phyloP scores from a whole-genome alignment of 2,888 invertebrate genomes.

The Metallyticus violacea region DNA sequence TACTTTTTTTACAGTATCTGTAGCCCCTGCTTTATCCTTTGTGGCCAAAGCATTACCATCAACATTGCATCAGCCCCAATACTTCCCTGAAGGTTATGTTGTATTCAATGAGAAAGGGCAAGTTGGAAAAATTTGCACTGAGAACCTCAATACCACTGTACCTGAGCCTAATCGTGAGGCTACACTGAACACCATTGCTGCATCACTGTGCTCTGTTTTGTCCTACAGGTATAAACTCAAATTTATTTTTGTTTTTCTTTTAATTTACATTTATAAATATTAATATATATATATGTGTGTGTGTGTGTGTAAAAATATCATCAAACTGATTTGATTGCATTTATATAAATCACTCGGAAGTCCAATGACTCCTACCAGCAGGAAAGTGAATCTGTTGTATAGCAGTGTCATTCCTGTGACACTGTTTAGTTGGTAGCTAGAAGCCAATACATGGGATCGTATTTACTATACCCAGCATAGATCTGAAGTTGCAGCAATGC shows the following conservation, averaged over 20 bases:
- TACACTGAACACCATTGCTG: constrained; percentile 68
- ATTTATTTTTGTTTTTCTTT: background rate
- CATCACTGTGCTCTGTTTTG: constrained; percentile 73
- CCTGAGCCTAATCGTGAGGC: constrained; percentile 50
- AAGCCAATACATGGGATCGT: no score
- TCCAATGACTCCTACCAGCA: no score
- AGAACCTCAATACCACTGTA: constrained; percentile 65
- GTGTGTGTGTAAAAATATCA: no score
- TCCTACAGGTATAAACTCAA: constrained; percentile 64
- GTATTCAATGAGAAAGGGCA: constrained; percentile 69
- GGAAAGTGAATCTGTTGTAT: no score
- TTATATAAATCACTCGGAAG: no score
- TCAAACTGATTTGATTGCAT: no score
- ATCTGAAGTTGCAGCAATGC: no score
- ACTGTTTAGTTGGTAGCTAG: no score
- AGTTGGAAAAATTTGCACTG: constrained; percentile 67
- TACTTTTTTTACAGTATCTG: constrained; percentile 59
- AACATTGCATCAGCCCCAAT: constrained; percentile 66
- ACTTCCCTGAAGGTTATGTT: constrained; percentile 75
- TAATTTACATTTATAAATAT: no score
- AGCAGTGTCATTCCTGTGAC: no score
- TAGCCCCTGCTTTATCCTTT: constrained; percentile 66
- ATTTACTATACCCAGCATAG: no score
- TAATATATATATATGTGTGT: no score
- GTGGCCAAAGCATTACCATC: constrained; percentile 57